These are phyloP conservation scores for Ianthella basta DNA, from an alignment of 37 sponge, comb jelly and placozoan genomes.

Conservation along the genomic window DNA sequence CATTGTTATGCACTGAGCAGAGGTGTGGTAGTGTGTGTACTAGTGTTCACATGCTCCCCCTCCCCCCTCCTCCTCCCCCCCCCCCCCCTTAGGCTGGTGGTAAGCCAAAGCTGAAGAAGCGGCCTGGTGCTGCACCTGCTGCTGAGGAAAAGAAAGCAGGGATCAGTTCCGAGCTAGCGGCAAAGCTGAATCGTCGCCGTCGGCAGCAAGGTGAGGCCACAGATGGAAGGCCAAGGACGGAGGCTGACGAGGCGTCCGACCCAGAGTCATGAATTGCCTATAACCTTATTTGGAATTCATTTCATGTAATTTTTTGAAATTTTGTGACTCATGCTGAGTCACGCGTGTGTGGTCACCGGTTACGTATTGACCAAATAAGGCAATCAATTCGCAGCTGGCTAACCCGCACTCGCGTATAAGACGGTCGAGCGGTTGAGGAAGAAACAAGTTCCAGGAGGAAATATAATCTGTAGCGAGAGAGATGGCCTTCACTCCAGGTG, in stretches of 20 bases:
- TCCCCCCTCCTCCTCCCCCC: no score
- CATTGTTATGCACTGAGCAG: no score
- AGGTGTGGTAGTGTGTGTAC: no score
- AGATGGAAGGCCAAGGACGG: slow-evolving; percentile 2
- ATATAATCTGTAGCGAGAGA: no score
- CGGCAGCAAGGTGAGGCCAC: slow-evolving; percentile 34
- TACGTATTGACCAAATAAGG: slow-evolving; percentile 14
- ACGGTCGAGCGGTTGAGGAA: not conserved
- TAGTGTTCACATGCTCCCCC: no score
- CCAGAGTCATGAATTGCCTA: no score
- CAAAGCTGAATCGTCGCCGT: slow-evolving; percentile 54
- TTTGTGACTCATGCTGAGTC: no score
- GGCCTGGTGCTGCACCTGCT: slow-evolving; percentile 41
- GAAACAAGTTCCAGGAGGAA: not conserved
- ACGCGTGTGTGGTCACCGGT: no score
- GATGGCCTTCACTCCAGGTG: slow-evolving; percentile 1
- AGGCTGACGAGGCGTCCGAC: not conserved
- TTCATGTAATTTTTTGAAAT: no score
- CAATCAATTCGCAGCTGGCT: not conserved
- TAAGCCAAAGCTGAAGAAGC: not conserved
- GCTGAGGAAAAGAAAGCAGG: slow-evolving; percentile 8
- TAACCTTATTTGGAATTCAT: no score
- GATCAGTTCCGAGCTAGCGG: slow-evolving; percentile 45
- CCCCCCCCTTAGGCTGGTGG: not conserved
- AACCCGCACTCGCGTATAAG: not conserved